Evolutionary conservation across 1,140 invertebrate genomes (phyloP).

Genomic region (Aphelinus certus): DNA sequence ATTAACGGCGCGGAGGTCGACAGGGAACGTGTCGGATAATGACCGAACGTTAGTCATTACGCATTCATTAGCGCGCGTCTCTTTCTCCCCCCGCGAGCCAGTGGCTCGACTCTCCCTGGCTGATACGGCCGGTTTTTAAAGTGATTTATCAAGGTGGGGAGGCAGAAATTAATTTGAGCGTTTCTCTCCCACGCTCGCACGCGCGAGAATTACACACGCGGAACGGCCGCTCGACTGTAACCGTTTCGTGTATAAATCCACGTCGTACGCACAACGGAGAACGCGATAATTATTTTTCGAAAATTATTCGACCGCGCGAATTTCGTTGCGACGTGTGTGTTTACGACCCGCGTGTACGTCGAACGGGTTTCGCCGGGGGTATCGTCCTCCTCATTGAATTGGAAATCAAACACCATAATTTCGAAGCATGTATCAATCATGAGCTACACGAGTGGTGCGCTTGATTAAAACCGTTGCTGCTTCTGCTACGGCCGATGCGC

Average conservation of each 20-base stretch:
- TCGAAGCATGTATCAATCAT: no score
- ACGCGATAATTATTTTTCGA: slow-evolving; percentile 22
- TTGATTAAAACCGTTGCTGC: no score
- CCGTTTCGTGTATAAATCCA: slow-evolving; percentile 14
- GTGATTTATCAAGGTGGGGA: slow-evolving; percentile 21
- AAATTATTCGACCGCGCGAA: not conserved
- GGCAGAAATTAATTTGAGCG: slow-evolving; percentile 32
- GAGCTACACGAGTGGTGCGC: no score
- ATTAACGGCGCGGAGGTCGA: slow-evolving; percentile 27
- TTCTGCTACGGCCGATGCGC: no score
- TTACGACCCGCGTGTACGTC: no score
- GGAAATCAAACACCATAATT: no score
- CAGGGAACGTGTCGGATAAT: slow-evolving; percentile 5
- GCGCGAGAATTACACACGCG: slow-evolving; percentile 12
- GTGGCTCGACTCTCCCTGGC: not conserved
- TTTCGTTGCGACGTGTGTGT: not conserved
- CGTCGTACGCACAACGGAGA: not conserved
- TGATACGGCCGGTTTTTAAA: slow-evolving; percentile 14
- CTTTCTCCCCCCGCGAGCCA: not conserved
- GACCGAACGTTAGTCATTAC: slow-evolving; percentile 23
- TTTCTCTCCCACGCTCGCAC: not conserved
- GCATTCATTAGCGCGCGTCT: slow-evolving; percentile 12
- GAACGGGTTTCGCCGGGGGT: no score
- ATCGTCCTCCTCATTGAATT: not conserved
- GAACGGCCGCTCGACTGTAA: not conserved